Evolutionary conservation across 2,113 vertebrate species (phyloP).

Genomic region (Myotis davidii): DNA sequence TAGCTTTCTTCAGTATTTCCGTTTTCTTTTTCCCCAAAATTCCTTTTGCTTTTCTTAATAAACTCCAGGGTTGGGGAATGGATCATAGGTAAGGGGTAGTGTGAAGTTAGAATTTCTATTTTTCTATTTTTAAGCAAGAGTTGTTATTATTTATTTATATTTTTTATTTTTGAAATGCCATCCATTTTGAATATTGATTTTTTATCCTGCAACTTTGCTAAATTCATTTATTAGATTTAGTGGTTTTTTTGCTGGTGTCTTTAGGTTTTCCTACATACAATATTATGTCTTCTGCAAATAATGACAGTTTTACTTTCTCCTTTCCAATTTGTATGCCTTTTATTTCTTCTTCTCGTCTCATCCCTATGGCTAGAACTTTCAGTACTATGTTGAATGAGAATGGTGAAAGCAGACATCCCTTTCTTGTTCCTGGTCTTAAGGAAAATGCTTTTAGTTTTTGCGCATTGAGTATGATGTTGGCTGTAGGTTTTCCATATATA

Average conservation of each 20-base stretch:
- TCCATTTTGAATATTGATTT: neutral
- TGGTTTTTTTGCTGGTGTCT: neutral
- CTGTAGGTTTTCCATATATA: neutral
- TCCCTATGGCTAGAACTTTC: neutral
- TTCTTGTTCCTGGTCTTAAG: neutral
- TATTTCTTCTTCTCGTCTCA: neutral
- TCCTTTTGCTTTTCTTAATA: neutral
- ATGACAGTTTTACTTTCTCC: neutral
- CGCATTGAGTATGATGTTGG: neutral
- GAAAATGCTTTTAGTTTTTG: neutral
- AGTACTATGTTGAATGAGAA: neutral
- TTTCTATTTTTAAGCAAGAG: conserved; percentile 6
- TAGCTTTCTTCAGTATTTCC: neutral
- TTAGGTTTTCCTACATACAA: neutral
- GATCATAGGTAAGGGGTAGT: neutral
- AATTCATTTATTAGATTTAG: neutral
- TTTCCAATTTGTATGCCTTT: too few species aligned
- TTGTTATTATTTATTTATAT: neutral
- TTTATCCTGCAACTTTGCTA: neutral
- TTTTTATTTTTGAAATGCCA: neutral
- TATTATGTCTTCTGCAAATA: neutral
- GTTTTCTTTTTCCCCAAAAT: neutral
- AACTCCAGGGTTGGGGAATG: neutral
- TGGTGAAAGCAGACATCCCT: neutral
- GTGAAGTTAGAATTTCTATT: neutral